Percentiles rank a stretch among this genome's conserved stretches.
phyloP scores from a whole-genome alignment of 2,797 vertebrate genomes.

The Falco novaeseelandiae region DNA sequence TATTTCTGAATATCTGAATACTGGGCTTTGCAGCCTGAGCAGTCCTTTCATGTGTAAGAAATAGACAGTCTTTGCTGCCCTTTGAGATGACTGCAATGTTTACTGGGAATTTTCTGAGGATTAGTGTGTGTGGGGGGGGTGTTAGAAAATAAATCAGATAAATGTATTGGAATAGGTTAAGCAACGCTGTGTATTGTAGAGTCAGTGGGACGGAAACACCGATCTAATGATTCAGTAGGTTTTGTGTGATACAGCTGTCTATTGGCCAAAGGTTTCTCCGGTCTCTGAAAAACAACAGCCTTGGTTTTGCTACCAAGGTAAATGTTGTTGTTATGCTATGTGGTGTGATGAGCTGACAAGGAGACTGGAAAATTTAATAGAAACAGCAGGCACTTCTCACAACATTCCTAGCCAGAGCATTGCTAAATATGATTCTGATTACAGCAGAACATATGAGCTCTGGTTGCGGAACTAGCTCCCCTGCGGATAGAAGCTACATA shows the following conservation, averaged over 20 bases:
- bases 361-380: background rate
- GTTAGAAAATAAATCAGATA: background rate
- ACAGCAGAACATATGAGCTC: background rate
- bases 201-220: background rate
- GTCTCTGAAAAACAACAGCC: background rate
- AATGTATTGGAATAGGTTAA: background rate
- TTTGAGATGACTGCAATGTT: background rate
- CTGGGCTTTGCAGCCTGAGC: background rate
- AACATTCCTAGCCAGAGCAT: background rate
- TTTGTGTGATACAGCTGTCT: background rate
- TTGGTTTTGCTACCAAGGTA: background rate
- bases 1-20: background rate
- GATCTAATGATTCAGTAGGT: background rate
- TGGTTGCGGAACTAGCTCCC: background rate
- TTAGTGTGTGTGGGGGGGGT: background rate
- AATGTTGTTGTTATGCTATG: background rate
- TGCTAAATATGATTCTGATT: constrained; percentile 13
- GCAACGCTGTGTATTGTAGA: background rate
- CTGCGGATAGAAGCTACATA: background rate
- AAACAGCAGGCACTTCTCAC: background rate
- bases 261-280: background rate
- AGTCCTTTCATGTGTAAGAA: background rate
- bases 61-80: background rate
- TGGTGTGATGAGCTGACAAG: background rate
- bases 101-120: background rate